phyloP scores from a whole-genome alignment of 2,797 vertebrate genomes.

The Poecile montanus region DNA sequence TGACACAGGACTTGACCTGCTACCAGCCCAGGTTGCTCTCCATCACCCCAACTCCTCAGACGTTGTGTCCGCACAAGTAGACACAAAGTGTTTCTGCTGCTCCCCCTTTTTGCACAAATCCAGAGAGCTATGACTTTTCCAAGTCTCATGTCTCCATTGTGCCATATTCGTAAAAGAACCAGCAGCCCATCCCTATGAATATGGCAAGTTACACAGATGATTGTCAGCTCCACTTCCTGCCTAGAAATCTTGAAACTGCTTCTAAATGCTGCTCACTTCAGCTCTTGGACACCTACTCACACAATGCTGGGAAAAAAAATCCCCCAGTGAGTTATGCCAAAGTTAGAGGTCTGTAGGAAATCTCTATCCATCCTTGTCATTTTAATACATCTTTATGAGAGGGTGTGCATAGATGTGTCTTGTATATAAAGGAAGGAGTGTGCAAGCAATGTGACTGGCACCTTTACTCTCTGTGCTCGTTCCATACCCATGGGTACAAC shows the following conservation, averaged over 20 bases:
- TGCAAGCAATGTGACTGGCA: accelerated
- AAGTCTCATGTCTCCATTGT: accelerated
- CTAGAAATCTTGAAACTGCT: neutral
- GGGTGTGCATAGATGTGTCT: accelerated
- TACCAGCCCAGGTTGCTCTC: neutral
- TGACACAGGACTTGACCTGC: neutral
- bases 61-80: accelerated
- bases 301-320: too few species aligned
- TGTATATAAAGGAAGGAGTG: neutral
- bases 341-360: neutral
- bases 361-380: neutral
- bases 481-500: neutral
- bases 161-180: neutral
- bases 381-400: accelerated
- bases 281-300: neutral
- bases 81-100: neutral
- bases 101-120: neutral
- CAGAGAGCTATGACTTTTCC: neutral
- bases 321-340: neutral
- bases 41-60: too few species aligned
- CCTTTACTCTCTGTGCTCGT: accelerated
- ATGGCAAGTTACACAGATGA: accelerated
- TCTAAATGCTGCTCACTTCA: neutral
- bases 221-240: neutral
- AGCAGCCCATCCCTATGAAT: neutral